Percentiles rank a stretch among this genome's conserved stretches.
Conservation (phyloP, 2,113 vertebrate genomes). For the Oreotrochilus melanogaster region DNA sequence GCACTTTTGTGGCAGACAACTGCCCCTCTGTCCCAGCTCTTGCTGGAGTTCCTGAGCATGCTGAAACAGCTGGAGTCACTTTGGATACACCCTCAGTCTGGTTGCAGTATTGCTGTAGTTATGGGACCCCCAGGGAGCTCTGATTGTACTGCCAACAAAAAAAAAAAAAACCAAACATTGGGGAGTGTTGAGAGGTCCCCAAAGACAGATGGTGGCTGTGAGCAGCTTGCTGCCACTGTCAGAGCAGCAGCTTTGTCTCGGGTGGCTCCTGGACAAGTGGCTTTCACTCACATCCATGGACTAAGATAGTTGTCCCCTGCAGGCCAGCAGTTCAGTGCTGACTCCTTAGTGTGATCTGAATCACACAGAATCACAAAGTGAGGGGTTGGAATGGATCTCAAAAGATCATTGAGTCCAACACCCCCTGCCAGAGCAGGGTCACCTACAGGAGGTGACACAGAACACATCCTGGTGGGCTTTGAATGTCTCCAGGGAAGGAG, state of each 20-base stretch:
- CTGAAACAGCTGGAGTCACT: not conserved
- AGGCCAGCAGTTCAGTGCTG: not conserved
- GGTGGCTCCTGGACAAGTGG: not conserved
- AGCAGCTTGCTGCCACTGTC: not conserved
- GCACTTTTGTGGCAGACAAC: not conserved
- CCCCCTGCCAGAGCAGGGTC: no score
- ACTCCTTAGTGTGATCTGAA: not conserved
- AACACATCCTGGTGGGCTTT: no score
- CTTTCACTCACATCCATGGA: not conserved
- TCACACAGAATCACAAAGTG: no score
- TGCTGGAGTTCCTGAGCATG: accelerated
- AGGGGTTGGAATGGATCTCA: no score
- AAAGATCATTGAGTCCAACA: no score
- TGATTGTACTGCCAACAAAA: not conserved
- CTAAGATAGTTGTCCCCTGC: not conserved
- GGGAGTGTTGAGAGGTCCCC: not conserved
- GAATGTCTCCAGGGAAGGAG: no score
- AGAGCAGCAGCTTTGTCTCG: not conserved
- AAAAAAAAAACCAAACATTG: not conserved
- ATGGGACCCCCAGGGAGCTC: not conserved
- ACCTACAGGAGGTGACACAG: no score
- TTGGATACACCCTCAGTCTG: not conserved
- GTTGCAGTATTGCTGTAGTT: not conserved
- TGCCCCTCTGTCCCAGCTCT: not conserved
- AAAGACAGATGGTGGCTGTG: not conserved